Evolutionary conservation across 2,113 vertebrate genomes (phyloP).

Genomic region (Gallinago jamesoni): DNA sequence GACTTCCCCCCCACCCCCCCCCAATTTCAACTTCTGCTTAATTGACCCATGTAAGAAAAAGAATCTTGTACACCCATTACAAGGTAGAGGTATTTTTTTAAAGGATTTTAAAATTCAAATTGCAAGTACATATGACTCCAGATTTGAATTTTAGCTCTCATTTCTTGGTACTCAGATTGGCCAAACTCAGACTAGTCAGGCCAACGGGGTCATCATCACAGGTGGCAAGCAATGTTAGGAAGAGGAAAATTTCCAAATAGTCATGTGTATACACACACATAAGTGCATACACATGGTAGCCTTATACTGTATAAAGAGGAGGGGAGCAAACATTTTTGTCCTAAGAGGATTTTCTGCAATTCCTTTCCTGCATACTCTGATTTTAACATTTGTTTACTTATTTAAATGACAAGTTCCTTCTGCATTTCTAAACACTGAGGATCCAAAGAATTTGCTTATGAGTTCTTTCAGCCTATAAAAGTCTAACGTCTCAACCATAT

Average conservation of each 20-base stretch:
- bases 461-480: background rate
- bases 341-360: background rate
- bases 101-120: background rate
- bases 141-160: background rate
- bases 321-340: background rate
- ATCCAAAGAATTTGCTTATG: background rate
- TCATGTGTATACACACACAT: background rate
- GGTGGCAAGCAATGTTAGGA: background rate
- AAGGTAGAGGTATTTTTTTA: background rate
- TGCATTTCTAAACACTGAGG: background rate
- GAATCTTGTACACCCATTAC: background rate
- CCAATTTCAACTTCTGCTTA: background rate
- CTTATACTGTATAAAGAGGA: background rate
- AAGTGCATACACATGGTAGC: background rate
- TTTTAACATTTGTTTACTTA: background rate
- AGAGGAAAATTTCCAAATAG: background rate
- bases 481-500: background rate
- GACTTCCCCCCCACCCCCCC: too few relatives aligned
- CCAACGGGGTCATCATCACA: background rate
- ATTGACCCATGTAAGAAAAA: background rate
- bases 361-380: background rate
- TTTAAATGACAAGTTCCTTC: background rate
- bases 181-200: background rate
- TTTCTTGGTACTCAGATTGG: background rate
- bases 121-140: background rate